Evolutionary conservation across 2,113 vertebrate genomes (phyloP), one percentile per base, ranked within the genome.

Genomic region (Loxodonta africana): DNA sequence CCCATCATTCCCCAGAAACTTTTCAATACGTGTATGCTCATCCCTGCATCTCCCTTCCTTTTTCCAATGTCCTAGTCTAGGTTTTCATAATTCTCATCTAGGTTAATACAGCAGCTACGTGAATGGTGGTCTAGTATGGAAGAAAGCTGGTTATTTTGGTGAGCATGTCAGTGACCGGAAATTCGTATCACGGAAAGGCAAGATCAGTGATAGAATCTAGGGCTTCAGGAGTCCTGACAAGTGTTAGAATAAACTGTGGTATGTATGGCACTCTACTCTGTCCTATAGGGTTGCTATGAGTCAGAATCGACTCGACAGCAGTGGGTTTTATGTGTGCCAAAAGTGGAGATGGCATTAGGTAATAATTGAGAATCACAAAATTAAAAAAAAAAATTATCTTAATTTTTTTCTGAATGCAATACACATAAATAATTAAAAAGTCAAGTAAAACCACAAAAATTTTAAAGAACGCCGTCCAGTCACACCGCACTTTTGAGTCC

Each of bases 301-400:
- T 37, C 37, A 37, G 37, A 37, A 37, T 37, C 37, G 37, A 37
- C 37, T 37, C 37, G 37, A 37, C 37, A 37, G 37, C 37, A 37
- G 37, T 37, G 37, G 37, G 37, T 37, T 37, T 37, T 30, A n/a
- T 67, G 25, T 69, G 30, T 69, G 23, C 28, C 48, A 65, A 21
- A 11, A 25, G 28, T 57, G 78, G 28, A 69, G 77, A 62, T 88
- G 67, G 33, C 63, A 82, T 87, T 41, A 90, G n/a, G 21, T 57
- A 62, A 93, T 71, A 92, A 41, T 88, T 73, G 28, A 67, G 28
- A 95, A 20, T 77, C 37, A 76, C 71, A 44, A 85, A 80, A 51
- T 71, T 48, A 80, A 62, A 84, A 84, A 71, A 41, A 33, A 48
- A 48, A 48, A 48, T 15, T 57, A 57, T 12, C 3, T 57, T 14